Base-by-base conservation (phyloP, 1,140 invertebrate species). In the Trichonephila inaurata region DNA sequence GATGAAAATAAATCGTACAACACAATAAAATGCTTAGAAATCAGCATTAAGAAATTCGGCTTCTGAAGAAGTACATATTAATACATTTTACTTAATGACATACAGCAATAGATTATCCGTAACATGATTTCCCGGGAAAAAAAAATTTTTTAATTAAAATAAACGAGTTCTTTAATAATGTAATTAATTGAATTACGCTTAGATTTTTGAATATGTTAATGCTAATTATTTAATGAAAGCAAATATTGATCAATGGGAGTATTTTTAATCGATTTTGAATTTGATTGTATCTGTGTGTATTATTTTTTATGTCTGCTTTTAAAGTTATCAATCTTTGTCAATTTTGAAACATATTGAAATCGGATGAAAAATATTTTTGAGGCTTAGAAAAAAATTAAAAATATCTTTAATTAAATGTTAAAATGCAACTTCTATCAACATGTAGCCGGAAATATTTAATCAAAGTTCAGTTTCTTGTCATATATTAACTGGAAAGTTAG, bases 121-220 rank as follows among this genome's bases (percentile, higher is more conserved):
- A 24, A 2, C 24, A 72, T 12, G 16, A 16, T 33, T 77, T 69
- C 33, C 18, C 18, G 28, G 28, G 0, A 14, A 4, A 18, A 51
- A 40, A 51, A 51, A 51, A 19, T 19, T 77, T 77, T 77, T 77
- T 19, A 77, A 77, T 77, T 77, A 77, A 77, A 77, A 40, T 40
- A 0, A 7, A 40, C 33, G 16, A 40, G 28, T 12, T 19, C 33
- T 64, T 12, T 24, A 33, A 19, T 77, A 18, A 77, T 33, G 6
- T 12, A 14, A 69, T 69, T 69, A 24, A 69, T 33, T 40, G 18
- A 77, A 19, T 40, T 10, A 40, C 24, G 28, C 33, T 16, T 28
- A 6, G 28, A 18, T 1, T 40, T 33, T 33, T 77, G 33, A 69
- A n/a, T 69, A 77, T 40, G 14, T 18, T 21, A 40, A 77, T 40